Evolutionary conservation across 92 coral and sea anemone species (phyloP), one percentile per base, ranked within the genome.

Genomic region (Zoanthus sansibaricus): DNA sequence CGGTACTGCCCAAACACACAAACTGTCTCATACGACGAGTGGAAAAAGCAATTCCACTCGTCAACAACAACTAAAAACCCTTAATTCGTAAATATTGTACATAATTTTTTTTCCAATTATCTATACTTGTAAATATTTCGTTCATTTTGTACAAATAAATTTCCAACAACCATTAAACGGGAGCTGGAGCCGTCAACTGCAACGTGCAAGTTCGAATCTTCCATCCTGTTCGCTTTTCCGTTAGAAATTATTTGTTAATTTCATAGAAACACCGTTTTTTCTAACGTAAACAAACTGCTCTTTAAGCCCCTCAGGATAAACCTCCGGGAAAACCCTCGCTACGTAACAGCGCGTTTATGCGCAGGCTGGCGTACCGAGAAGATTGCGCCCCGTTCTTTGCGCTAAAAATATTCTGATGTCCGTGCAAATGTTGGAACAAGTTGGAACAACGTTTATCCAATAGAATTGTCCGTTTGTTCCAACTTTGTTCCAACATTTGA

Each of bases 361-460:
- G 42, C 42, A 37, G 42, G 42, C 42, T 2, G 3, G 42, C 42
- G 42, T 25, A 37, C 3, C 4, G 42, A 37, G 42, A 0, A 37
- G 42, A 37, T 37, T 37, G 42, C 42, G 42, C 42, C 3, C 55
- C 55, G 7, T 49, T 9, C 55, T 71, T 71, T 71, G 76, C 76
- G 76, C 76, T 71, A 14, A 72, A 72, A 6, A 72, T 7, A 31
- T 14, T 11, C 66, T 59, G 21, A 76, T 76, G 15, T 76, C 49
- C 52, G 70, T 77, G 82, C 69, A 8, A 20, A 32, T 77, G 46
- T 77, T 77, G 44, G 70, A 77, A 54, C 82, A 77, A 25, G 30
- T 55, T 77, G 69, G 70, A 77, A 77, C 82, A 58, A 3, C 20
- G 7, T 30, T 14, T 54, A 54, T 54, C 71, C 82, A 77, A 77